A percentile compares a stretch with the other conserved stretches of the same genome.
These are phyloP conservation scores for Azemiops feae DNA, from an alignment of 2,113 vertebrate species.

Conservation along the genomic window DNA sequence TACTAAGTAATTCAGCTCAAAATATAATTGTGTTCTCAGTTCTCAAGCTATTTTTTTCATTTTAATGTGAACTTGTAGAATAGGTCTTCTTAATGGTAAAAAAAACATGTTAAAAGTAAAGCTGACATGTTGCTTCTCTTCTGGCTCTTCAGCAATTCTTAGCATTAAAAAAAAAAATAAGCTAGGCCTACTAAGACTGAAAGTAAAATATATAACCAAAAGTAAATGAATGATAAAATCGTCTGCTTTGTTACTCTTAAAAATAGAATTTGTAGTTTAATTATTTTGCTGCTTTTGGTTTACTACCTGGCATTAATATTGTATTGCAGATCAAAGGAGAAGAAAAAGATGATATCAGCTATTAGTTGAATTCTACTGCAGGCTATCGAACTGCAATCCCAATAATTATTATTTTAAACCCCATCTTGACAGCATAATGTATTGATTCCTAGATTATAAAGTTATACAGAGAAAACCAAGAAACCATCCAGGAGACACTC, in stretches of 20 bases:
- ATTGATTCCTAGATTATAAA: background rate
- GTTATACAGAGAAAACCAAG: background rate
- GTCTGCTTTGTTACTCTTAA: slow-evolving; percentile 31
- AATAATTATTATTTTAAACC: background rate
- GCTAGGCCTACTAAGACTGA: slow-evolving; percentile 19
- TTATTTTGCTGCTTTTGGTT: slow-evolving; percentile 50
- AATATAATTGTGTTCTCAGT: background rate
- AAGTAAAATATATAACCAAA: slow-evolving; percentile 34
- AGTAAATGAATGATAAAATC: background rate
- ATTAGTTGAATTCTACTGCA: slow-evolving; percentile 66
- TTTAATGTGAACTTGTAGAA: slow-evolving; percentile 3
- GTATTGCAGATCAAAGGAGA: slow-evolving; percentile 43
- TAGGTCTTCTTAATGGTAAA: background rate
- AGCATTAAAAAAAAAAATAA: slow-evolving; percentile 1
- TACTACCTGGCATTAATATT: slow-evolving; percentile 44
- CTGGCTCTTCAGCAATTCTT: background rate
- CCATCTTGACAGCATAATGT: background rate
- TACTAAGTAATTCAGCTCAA: background rate
- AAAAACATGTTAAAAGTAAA: slow-evolving; percentile 3
- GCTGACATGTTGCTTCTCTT: background rate
- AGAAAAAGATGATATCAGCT: slow-evolving; percentile 54
- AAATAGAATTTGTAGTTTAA: slow-evolving; percentile 38
- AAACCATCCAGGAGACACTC: background rate
- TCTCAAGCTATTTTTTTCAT: background rate
- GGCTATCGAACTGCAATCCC: background rate